A percentile compares a stretch with the other conserved stretches of the same genome.
phyloP scores from a whole-genome alignment of 1,140 invertebrate species.

The Triops cancriformis region DNA sequence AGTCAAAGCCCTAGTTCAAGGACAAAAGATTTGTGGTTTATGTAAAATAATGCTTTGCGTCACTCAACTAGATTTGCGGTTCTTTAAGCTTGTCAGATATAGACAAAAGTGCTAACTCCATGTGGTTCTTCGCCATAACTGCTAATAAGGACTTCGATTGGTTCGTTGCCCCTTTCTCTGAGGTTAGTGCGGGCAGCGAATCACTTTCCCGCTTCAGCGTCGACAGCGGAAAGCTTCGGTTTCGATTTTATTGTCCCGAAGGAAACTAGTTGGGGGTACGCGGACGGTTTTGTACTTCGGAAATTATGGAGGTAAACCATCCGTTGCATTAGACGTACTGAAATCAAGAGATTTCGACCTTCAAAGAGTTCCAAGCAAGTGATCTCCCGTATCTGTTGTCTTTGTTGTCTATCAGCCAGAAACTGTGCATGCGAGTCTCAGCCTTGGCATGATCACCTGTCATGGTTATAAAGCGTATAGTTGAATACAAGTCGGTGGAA shows the following conservation, averaged over 20 bases:
- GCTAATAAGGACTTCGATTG: not conserved
- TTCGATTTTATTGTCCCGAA: not conserved
- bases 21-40: not conserved
- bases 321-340: not conserved
- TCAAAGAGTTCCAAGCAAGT: not conserved
- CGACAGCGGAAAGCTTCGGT: not conserved
- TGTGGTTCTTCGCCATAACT: not conserved
- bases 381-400: not conserved
- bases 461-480: not conserved
- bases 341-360: not conserved
- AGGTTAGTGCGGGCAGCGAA: not conserved
- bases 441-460: not conserved
- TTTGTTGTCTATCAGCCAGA: not conserved
- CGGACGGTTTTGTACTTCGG: not conserved
- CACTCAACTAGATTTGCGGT: not conserved
- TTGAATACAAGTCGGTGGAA: no score
- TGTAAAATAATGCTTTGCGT: not conserved
- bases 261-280: not conserved
- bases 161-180: not conserved
- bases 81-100: not conserved
- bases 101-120: not conserved
- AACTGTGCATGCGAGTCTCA: not conserved
- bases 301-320: not conserved
- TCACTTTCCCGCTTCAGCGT: not conserved
- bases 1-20: constrained; percentile 13